phyloP scores from a whole-genome alignment of 2,113 vertebrate species.

The Anthoscopus minutus region DNA sequence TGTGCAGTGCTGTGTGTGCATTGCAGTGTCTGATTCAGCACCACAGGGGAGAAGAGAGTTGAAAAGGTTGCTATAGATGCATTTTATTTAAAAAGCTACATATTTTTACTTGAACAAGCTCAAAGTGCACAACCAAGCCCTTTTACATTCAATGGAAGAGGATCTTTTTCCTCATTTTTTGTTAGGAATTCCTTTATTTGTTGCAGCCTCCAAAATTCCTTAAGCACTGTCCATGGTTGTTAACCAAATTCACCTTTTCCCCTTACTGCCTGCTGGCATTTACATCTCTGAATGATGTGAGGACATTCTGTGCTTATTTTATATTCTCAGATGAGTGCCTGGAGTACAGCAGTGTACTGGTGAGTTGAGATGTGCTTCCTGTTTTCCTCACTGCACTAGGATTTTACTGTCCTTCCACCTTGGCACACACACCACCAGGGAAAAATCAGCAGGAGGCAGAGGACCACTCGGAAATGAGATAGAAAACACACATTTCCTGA shows the following conservation, averaged over 20 bases:
- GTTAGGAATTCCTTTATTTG: not conserved
- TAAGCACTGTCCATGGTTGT: not conserved
- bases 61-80: not conserved
- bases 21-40: not conserved
- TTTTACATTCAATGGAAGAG: not conserved
- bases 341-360: not conserved
- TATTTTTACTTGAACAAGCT: not conserved
- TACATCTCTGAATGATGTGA: not conserved
- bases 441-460: not conserved
- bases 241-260: not conserved
- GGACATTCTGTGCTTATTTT: not conserved
- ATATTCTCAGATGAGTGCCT: not conserved
- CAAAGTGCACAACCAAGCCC: not conserved
- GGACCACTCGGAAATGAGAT: not conserved
- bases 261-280: not conserved
- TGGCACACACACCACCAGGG: not conserved
- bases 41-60: not conserved
- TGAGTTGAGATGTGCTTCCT: not conserved
- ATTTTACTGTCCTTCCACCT: not conserved
- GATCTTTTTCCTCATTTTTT: not conserved
- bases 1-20: not conserved
- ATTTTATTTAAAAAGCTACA: not conserved
- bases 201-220: not conserved
- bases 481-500: not conserved
- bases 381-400: not conserved